Evolutionary conservation across 2,113 vertebrate species (phyloP).

Genomic region (Neolamprologus modestus): DNA sequence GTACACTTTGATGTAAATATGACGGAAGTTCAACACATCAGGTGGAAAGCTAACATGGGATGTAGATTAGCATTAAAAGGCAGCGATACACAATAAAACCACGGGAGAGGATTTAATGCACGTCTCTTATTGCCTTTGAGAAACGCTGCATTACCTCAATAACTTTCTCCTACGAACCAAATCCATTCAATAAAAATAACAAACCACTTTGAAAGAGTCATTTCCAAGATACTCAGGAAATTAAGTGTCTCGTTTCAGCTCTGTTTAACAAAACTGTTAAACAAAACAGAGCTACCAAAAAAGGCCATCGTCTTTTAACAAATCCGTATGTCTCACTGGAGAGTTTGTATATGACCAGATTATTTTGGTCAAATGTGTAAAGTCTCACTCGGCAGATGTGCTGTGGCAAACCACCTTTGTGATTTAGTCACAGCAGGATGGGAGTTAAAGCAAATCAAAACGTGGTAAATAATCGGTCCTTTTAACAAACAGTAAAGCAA

Average conservation of each 20-base stretch:
- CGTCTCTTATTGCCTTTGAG: not conserved
- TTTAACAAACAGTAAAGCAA: not conserved
- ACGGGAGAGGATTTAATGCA: not conserved
- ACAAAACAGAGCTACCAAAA: not conserved
- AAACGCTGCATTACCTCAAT: not conserved
- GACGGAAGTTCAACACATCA: not conserved
- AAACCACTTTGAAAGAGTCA: not conserved
- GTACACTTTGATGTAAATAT: not conserved
- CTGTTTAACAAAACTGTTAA: not conserved
- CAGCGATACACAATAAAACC: not conserved
- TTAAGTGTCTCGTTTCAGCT: fast-evolving
- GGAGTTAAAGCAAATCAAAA: fast-evolving
- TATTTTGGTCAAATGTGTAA: not conserved
- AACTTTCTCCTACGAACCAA: not conserved
- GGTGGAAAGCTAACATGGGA: not conserved
- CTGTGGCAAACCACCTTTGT: not conserved
- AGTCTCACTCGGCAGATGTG: not conserved
- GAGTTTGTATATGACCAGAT: not conserved
- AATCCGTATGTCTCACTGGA: not conserved
- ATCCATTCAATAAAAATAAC: not conserved
- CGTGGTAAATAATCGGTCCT: not conserved
- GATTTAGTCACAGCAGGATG: not conserved
- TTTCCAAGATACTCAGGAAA: not conserved
- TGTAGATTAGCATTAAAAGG: not conserved
- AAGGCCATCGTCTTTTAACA: not conserved